Conservation (phyloP, 2,797 vertebrate genomes). For the Lithobates sylvaticus region DNA sequence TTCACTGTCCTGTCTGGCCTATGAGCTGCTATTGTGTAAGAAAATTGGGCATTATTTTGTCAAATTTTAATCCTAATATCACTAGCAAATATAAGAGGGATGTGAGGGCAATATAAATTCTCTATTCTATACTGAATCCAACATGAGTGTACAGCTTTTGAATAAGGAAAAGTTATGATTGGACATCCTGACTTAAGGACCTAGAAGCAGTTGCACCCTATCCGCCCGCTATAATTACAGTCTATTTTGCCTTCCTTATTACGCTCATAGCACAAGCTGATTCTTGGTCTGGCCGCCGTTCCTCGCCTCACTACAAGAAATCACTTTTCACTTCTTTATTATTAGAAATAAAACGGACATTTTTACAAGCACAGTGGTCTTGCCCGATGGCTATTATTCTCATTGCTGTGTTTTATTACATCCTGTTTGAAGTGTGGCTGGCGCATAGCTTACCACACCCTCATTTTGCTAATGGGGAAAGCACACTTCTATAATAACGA, state of each 20-base stretch:
- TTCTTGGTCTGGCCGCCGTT: conserved; percentile 10
- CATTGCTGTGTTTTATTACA: conserved; percentile 27
- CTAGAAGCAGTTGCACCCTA: background rate
- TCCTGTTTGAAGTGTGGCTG: conserved; percentile 43
- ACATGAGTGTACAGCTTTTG: no score
- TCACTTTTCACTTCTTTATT: conserved; percentile 57
- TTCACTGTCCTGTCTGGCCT: no score
- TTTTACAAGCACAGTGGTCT: conserved; percentile 31
- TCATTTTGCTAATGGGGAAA: conserved; percentile 17
- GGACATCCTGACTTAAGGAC: background rate
- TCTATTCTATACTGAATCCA: no score
- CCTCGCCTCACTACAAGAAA: conserved; percentile 42
- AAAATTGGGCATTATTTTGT: no score
- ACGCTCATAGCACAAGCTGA: conserved; percentile 29
- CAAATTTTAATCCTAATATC: no score
- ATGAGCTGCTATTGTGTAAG: no score
- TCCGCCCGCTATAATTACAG: background rate
- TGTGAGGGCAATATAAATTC: no score
- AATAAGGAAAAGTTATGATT: background rate
- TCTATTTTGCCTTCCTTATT: conserved; percentile 4
- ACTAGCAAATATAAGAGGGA: no score
- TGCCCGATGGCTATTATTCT: conserved; percentile 24
- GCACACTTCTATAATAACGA: conserved; percentile 16
- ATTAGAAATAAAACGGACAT: conserved; percentile 55
- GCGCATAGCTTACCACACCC: conserved; percentile 26